Evolutionary conservation across 92 coral and sea anemone species (phyloP), one percentile per base, ranked within the genome.

Genomic region (Micromussa lordhowensis): DNA sequence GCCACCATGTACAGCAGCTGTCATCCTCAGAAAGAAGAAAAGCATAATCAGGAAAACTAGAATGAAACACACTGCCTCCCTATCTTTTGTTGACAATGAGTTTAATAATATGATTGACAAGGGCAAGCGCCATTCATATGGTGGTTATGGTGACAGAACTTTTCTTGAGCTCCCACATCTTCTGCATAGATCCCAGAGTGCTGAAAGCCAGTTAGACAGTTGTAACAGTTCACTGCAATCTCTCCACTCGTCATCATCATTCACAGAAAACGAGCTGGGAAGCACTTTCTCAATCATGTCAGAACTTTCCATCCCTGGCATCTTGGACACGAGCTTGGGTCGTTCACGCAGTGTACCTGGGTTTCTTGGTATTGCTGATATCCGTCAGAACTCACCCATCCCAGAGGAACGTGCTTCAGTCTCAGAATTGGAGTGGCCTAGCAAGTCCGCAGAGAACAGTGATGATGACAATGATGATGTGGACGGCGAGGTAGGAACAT

Each of bases 1-100:
- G 44, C 92, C 96, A 4, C 92, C 96, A 4, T 82, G 90, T 30
- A 84, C 93, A 0, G 90, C 90, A 44, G 88, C 91, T 72, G 96
- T 88, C 21, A 82, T 93, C 44, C 77, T 93, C 3, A 53, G 92
- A 36, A 93, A 93, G 88, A 93, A 91, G 82, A 85, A 68, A 72
- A 91, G 92, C 19, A 68, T 93, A 18, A 89, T 87, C 5, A 69
- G 86, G 32, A 91, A 81, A 68, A 82, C 76, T 40, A 87, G 94
- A 64, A 55, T 81, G 58, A 90, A 76, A 26, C 96, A 93, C 75
- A 88, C 92, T 19, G 34, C 85, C 26, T 93, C 96, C 1, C 69
- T 93, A 1, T 5, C 86, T 26, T 87, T 24, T 70, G 85, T 80
- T 4, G 90, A 81, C 85, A 70, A 87, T 26, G 77, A 58, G 71